These are phyloP conservation scores for Galerucella calmariensis DNA, from an alignment of 2,888 invertebrate species.

Conservation along the genomic window DNA sequence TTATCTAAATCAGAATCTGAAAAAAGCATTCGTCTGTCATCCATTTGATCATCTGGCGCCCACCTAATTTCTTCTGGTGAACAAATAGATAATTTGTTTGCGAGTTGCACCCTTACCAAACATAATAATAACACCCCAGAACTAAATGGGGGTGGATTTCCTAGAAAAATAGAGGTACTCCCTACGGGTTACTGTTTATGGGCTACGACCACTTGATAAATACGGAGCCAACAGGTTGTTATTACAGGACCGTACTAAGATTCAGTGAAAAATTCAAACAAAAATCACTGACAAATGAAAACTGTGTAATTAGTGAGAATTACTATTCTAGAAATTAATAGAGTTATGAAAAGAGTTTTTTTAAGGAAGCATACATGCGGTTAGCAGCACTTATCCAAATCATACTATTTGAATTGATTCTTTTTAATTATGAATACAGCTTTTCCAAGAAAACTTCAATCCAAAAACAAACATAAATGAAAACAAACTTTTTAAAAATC, in stretches of 20 bases:
- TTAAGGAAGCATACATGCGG: no score
- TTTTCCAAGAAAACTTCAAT: no score
- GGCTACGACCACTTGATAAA: conserved; percentile 2
- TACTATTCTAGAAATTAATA: no score
- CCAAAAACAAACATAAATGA: background rate
- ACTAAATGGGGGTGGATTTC: conserved; percentile 8
- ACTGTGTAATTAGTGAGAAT: no score
- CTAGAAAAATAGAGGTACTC: conserved; percentile 8
- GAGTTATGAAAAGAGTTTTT: no score
- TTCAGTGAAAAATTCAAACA: background rate
- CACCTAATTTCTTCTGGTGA: conserved; percentile 5
- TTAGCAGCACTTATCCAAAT: no score
- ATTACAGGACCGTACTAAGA: background rate
- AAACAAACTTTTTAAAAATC: conserved; percentile 9
- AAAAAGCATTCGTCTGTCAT: background rate
- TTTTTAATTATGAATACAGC: no score
- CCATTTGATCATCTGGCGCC: conserved; percentile 5
- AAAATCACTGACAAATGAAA: background rate
- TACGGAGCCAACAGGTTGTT: conserved; percentile 1
- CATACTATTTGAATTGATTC: no score
- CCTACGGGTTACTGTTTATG: conserved; percentile 4
- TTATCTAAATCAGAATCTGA: background rate
- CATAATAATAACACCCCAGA: conserved; percentile 4
- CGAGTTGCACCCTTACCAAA: conserved; percentile 1
- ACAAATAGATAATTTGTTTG: conserved; percentile 9